Evolutionary conservation across 2,797 vertebrate genomes (phyloP).

Genomic region (Pempheris klunzingeri): DNA sequence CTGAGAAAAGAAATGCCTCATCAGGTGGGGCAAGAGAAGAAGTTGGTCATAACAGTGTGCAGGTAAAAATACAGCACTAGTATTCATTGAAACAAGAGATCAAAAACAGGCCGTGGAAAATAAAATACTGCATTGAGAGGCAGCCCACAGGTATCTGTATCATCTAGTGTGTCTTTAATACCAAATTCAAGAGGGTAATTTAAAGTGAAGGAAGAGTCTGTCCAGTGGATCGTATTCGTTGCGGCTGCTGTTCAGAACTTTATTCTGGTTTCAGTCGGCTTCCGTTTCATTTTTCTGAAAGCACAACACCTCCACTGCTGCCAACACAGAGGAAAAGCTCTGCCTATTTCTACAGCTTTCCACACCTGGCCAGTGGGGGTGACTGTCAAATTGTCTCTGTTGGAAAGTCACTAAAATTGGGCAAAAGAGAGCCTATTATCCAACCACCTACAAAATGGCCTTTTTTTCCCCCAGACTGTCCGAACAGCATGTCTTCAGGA

Average conservation of each 20-base stretch:
- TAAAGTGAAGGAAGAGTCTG: neutral
- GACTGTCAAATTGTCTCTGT: constrained; percentile 29
- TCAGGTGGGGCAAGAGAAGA: neutral
- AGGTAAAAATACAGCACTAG: neutral
- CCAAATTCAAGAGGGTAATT: neutral
- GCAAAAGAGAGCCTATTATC: constrained; percentile 9
- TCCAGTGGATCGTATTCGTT: neutral
- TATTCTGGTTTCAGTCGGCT: constrained; percentile 20
- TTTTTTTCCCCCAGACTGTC: neutral
- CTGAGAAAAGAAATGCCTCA: neutral
- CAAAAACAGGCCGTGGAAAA: neutral
- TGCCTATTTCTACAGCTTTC: constrained; percentile 51
- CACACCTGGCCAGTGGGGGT: constrained; percentile 38
- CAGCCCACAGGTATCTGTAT: neutral
- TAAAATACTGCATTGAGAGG: neutral
- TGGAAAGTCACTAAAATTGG: constrained; percentile 12
- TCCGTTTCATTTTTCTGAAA: constrained; percentile 32
- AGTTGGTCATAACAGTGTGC: neutral
- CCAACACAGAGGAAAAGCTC: constrained; percentile 20
- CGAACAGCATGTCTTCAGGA: neutral
- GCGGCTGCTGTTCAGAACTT: constrained; percentile 27
- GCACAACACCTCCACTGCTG: constrained; percentile 30
- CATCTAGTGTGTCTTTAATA: neutral
- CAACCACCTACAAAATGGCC: neutral
- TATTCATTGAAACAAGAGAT: neutral